Evolutionary conservation across 2,888 invertebrate genomes (phyloP), one percentile per base, ranked within the genome.

Genomic region (Operophtera brumata): DNA sequence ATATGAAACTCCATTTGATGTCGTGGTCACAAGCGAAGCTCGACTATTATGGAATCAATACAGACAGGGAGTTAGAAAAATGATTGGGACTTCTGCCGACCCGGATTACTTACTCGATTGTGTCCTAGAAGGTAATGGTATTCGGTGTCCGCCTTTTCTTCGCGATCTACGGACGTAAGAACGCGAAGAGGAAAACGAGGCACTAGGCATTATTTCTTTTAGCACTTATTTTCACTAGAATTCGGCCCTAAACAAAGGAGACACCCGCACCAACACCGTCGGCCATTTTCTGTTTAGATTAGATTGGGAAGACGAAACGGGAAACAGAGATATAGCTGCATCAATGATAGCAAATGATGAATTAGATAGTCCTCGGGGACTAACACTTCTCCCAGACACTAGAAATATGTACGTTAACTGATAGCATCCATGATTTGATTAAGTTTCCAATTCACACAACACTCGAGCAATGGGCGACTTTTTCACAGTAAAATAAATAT

Each of bases 111-210:
- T 92, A 94, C 94, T 94, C 89, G 94, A 94, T 91, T 93, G 94
- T 81, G 94, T 94, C 90, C 94, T 93, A 77, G 94, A 94, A 80
- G 94, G 94, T 85, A 94, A 91, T 74, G 95, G 94, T 85, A 94
- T 95, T 84, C 96, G 93, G 91, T 96, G 96, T 77, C 94, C 95
- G 85, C 95, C 96, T 94, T 96, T 96, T 92, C 96, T 94, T 85
- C 96, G 93, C 86, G 96, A 96, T 91, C 96, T 94, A 90, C 96
- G 94, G 81, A 96, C 95, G 92, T 96, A 96, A 91, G 96, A 95
- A 92, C 96, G 94, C 90, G 96, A 95, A 91, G 96, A 96, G 85
- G 96, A 96, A 91, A 96, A 96, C 88, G 96, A 96, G 92, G 96
- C 96, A 93, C 96, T 96, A 93, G 96, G 97, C 97, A 97, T 96